Conservation (phyloP, 2,113 vertebrate species). For the Dipodomys ordii region DNA sequence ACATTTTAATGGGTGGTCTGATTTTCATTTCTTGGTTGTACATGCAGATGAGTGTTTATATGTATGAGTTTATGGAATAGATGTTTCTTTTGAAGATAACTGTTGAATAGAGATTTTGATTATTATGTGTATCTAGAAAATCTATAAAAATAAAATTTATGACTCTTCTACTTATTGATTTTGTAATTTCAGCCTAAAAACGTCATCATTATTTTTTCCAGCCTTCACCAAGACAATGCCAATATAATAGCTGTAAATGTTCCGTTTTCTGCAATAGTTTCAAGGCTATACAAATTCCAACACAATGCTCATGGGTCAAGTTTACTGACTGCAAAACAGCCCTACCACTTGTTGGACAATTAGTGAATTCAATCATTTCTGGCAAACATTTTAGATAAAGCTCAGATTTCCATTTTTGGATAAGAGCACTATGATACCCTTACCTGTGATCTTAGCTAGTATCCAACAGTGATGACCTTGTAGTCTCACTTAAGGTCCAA, state of each 20-base stretch:
- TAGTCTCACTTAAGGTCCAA: background rate
- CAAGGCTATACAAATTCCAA: slow-evolving; percentile 34
- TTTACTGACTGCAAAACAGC: slow-evolving; percentile 46
- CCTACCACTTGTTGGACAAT: slow-evolving; percentile 16
- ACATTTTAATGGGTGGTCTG: background rate
- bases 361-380: slow-evolving; percentile 26
- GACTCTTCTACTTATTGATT: slow-evolving; percentile 16
- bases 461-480: background rate
- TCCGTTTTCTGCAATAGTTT: slow-evolving; percentile 53
- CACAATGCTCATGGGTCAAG: background rate
- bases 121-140: background rate
- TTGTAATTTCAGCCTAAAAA: slow-evolving; percentile 57
- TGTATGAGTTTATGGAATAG: background rate
- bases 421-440: background rate
- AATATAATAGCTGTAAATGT: slow-evolving; percentile 20
- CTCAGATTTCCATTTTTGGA: background rate
- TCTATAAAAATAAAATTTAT: slow-evolving; percentile 58
- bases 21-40: background rate
- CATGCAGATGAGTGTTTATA: background rate
- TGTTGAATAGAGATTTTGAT: background rate
- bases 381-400: background rate
- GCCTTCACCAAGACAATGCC: background rate
- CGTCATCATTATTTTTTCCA: slow-evolving; percentile 26
- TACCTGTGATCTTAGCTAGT: accelerated
- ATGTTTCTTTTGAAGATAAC: background rate